These are phyloP conservation scores for Rutpela maculata DNA, from an alignment of 2,888 invertebrate genomes.

Conservation along the genomic window DNA sequence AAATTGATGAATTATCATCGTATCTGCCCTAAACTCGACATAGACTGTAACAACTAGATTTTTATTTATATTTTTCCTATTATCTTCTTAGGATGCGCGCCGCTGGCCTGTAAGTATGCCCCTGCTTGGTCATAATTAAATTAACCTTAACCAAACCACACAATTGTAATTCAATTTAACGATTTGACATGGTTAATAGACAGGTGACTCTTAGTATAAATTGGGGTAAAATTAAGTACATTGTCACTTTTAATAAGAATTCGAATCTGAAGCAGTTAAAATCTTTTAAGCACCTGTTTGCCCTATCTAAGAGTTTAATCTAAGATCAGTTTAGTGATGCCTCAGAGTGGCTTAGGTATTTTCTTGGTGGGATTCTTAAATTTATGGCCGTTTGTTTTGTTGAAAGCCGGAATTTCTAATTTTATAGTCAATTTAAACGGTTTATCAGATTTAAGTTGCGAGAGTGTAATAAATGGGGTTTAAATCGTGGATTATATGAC, in stretches of 20 bases:
- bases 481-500: no score
- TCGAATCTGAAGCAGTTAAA: background rate
- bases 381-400: background rate
- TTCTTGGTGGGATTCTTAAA: no score
- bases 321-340: background rate
- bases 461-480: no score
- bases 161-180: background rate
- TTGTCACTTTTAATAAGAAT: background rate
- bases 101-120: background rate
- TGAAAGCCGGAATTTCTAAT: background rate
- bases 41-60: no score
- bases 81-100: background rate
- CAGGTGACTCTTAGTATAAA: background rate
- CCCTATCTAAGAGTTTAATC: background rate
- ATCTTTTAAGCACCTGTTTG: background rate
- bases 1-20: no score
- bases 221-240: background rate
- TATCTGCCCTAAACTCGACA: no score
- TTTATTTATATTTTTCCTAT: background rate
- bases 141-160: constrained; percentile 2
- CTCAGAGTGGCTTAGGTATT: background rate
- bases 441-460: background rate
- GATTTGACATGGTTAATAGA: background rate
- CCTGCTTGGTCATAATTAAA: background rate
- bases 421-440: background rate